A percentile compares a stretch with the other conserved stretches of the same genome.
Conservation (phyloP, 23 tunicate species). For the Trididemnum clinides region DNA sequence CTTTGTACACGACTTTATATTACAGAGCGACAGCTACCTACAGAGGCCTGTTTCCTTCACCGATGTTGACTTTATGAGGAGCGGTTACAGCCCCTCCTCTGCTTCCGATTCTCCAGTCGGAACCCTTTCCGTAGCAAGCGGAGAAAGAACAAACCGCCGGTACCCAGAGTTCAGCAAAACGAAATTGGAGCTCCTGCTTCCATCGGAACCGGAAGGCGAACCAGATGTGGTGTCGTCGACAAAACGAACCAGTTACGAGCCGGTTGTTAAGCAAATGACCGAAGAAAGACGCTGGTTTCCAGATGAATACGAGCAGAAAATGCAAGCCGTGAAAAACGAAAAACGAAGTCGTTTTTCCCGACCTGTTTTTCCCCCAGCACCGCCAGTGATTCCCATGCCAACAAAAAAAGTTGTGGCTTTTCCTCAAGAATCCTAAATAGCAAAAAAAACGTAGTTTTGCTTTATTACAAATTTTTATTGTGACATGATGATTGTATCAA, state of each 20-base stretch:
- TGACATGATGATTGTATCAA: too few relatives aligned
- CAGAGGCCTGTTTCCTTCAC: constrained; percentile 30
- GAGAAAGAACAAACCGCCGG: not conserved
- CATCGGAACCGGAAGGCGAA: constrained; percentile 7
- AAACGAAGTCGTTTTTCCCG: not conserved
- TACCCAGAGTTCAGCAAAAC: not conserved
- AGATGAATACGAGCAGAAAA: constrained; percentile 39
- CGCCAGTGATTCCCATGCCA: not conserved
- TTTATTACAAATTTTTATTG: too few relatives aligned
- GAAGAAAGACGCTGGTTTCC: constrained; percentile 40
- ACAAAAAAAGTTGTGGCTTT: not conserved
- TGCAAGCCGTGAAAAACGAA: not conserved
- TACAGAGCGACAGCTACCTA: constrained; percentile 9
- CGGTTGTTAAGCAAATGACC: not conserved
- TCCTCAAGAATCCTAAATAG: too few relatives aligned
- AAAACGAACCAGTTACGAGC: constrained; percentile 2
- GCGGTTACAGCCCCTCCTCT: not conserved
- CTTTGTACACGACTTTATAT: too few relatives aligned
- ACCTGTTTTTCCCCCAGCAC: not conserved
- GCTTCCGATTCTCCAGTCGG: not conserved
- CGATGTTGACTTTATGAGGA: constrained; percentile 6
- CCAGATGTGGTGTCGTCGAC: constrained; percentile 32
- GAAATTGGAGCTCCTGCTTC: not conserved
- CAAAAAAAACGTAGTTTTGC: too few relatives aligned
- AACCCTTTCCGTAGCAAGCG: not conserved